Evolutionary conservation across 1,140 invertebrate species (phyloP).

Genomic region (Tetramorium alpestre): DNA sequence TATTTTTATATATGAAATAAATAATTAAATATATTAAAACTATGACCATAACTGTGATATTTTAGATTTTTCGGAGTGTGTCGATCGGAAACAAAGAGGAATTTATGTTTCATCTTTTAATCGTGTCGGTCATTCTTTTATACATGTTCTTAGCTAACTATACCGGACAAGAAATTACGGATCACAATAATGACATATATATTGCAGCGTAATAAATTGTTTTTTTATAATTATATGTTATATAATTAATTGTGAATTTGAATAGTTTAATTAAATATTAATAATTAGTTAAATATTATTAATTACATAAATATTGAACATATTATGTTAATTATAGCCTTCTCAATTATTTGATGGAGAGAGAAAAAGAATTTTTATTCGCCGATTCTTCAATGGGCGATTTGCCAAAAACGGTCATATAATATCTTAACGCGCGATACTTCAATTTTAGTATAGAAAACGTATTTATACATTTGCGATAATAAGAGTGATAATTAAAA

Average conservation of each 20-base stretch:
- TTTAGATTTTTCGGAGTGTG: not conserved
- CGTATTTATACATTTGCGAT: no score
- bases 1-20: not conserved
- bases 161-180: slow-evolving; percentile 3
- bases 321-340: not conserved
- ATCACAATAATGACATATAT: slow-evolving; percentile 22
- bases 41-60: not conserved
- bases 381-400: not conserved
- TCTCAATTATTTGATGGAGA: not conserved
- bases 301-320: not conserved
- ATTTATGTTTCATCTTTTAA: not conserved
- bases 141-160: not conserved
- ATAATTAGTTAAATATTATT: not conserved
- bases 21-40: not conserved
- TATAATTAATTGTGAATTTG: no score
- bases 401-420: not conserved
- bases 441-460: not conserved
- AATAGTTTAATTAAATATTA: not conserved
- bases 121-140: not conserved
- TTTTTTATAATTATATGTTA: no score
- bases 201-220: not conserved
- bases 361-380: not conserved
- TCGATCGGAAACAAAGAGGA: not conserved
- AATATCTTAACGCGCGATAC: not conserved
- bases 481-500: no score